Evolutionary conservation across 2,797 vertebrate species (phyloP).

Genomic region (Siniperca scherzeri): DNA sequence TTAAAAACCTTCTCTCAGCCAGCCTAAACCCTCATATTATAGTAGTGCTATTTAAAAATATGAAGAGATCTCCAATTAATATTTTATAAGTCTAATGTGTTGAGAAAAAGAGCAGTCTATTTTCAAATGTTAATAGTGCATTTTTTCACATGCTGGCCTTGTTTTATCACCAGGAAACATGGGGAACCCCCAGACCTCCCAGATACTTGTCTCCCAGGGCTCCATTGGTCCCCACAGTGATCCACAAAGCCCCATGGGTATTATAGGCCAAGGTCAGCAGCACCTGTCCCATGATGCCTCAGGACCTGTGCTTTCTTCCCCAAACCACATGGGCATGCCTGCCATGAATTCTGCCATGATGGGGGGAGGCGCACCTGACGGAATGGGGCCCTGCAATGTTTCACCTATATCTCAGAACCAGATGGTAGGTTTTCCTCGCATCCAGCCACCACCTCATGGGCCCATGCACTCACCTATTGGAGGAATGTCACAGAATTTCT

Average conservation of each 20-base stretch:
- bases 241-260: slow-evolving; percentile 94
- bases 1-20: not conserved
- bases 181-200: slow-evolving; percentile 86
- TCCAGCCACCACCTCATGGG: slow-evolving; percentile 88
- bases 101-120: not conserved
- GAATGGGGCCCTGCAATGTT: slow-evolving; percentile 87
- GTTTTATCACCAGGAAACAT: slow-evolving; percentile 84
- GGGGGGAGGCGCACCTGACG: slow-evolving; percentile 88
- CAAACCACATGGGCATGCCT: slow-evolving; percentile 92
- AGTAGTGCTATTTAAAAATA: not conserved
- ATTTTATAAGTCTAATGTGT: not conserved
- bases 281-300: slow-evolving; percentile 92
- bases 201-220: slow-evolving; percentile 83
- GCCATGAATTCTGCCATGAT: slow-evolving; percentile 88
- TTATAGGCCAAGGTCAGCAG: slow-evolving; percentile 91
- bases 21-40: not conserved
- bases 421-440: slow-evolving; percentile 89
- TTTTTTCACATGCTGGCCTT: slow-evolving; percentile 13
- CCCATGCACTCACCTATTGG: slow-evolving; percentile 90
- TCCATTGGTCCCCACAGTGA: slow-evolving; percentile 85
- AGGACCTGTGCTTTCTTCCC: slow-evolving; percentile 90
- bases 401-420: slow-evolving; percentile 92
- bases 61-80: not conserved
- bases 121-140: slow-evolving; percentile 2
- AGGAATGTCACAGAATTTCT: slow-evolving; percentile 89